phyloP scores from a whole-genome alignment of 2,888 invertebrate genomes.

The Drosophila ustulata region DNA sequence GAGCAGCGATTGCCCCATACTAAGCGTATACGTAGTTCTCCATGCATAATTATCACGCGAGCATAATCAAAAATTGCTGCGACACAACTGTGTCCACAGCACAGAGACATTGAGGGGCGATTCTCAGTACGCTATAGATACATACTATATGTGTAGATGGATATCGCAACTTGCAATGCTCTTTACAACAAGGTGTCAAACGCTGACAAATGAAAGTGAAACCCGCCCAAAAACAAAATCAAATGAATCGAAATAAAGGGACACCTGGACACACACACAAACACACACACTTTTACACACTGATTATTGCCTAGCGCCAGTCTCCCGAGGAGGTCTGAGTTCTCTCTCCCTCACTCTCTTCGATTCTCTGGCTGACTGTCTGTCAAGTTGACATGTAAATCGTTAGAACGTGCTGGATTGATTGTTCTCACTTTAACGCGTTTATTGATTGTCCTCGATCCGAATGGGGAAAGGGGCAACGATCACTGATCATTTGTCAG shows the following conservation, averaged over 20 bases:
- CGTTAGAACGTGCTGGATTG: slow-evolving; percentile 77
- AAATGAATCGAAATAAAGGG: slow-evolving; percentile 24
- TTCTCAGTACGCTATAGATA: slow-evolving; percentile 14
- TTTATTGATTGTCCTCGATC: slow-evolving; percentile 46
- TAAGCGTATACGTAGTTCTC: slow-evolving; percentile 21
- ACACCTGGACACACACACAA: slow-evolving; percentile 68
- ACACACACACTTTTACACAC: slow-evolving; percentile 19
- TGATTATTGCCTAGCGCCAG: slow-evolving; percentile 46
- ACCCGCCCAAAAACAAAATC: slow-evolving; percentile 35
- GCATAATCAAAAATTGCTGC: slow-evolving; percentile 60
- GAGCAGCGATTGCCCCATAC: slow-evolving; percentile 42
- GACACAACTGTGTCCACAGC: slow-evolving; percentile 68
- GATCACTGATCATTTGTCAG: slow-evolving; percentile 65
- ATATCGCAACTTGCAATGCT: slow-evolving; percentile 58
- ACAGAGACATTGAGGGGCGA: slow-evolving; percentile 11
- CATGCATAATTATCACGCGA: slow-evolving; percentile 75
- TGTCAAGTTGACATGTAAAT: slow-evolving; percentile 79
- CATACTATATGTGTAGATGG: slow-evolving; percentile 35
- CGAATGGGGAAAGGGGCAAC: neutral
- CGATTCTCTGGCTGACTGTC: slow-evolving; percentile 30
- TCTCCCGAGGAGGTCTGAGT: slow-evolving; percentile 38
- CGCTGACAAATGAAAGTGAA: slow-evolving; percentile 83
- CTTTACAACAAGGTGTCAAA: slow-evolving; percentile 79
- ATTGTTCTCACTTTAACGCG: slow-evolving; percentile 71
- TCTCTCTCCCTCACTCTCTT: neutral